Evolutionary conservation across 2,888 invertebrate species (phyloP).

Genomic region (Sepiola atlantica): DNA sequence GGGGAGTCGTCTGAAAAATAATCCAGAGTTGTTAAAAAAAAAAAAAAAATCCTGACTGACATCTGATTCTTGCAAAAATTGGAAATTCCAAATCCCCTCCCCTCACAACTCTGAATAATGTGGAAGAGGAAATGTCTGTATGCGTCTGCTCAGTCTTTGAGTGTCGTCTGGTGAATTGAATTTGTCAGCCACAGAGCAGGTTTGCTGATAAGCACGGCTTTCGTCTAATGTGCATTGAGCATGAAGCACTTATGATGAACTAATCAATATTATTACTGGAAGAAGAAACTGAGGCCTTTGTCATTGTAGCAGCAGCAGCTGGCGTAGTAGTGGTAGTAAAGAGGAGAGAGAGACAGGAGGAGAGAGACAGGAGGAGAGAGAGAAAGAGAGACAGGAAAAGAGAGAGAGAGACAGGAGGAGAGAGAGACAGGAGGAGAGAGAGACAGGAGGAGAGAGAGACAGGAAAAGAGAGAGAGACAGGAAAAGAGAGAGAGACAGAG

Average conservation of each 20-base stretch:
- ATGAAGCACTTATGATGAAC: background rate
- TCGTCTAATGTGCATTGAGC: background rate
- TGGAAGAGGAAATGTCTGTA: background rate
- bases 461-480: too few relatives aligned
- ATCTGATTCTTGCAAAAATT: too few relatives aligned
- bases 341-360: background rate
- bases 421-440: background rate
- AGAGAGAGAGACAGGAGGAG: background rate
- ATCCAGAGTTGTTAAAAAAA: too few relatives aligned
- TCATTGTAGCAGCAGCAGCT: background rate
- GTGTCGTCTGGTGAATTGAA: background rate
- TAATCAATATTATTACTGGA: constrained; percentile 21
- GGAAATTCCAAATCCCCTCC: too few relatives aligned
- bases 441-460: too few relatives aligned
- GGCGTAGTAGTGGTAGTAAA: background rate
- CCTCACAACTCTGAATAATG: background rate
- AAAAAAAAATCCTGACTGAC: too few relatives aligned
- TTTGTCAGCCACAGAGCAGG: constrained; percentile 20
- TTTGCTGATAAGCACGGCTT: background rate
- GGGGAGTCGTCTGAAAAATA: too few relatives aligned
- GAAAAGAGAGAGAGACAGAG: background rate
- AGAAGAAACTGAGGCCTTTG: background rate
- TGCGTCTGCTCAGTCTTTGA: background rate
- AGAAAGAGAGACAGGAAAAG: too few relatives aligned
- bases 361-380: background rate